Evolutionary conservation across 1,140 invertebrate species (phyloP), one percentile per base, ranked within the genome.

Genomic region (Pseudomyrmex dendroicus): DNA sequence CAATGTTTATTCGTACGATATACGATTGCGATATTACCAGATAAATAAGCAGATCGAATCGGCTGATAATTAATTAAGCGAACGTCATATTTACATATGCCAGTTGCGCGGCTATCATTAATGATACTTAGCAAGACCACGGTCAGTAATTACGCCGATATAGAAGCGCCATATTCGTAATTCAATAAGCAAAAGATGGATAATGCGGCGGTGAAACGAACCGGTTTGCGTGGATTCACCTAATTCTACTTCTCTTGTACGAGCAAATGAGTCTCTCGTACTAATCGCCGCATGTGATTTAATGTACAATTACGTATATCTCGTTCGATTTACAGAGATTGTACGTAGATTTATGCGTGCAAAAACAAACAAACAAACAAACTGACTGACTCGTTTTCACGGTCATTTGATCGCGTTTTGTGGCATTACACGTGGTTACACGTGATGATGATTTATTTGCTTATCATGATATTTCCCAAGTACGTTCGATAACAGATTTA

Each of bases 191-290:
- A 61, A 80, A 80, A 72, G 66, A 54, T 78, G 76, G 76, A 7
- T 80, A 80, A 59, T 67, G 76, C 56, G 50, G 10, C 10, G 52
- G 44, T 54, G 84, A 83, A 83, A 83, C 84, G 52, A 85, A 87
- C 85, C 85, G 85, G 85, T 87, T 86, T 86, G 61, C 70, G 54
- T 56, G 68, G 83, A 73, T 68, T 85, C 68, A 64, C 68, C 78
- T 76, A 83, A 80, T 80, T 80, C 76, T 46, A 70, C 76, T 80
- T 72, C 66, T 80, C 76, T 59, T 78, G 64, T 44, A 70, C 54
- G 44, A 59, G 66, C 22, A 59, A 80, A 80, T 59, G 76, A 80
- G 66, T 80, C 66, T 54, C 35, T 35, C 76, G 76, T 48, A 66
- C 76, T 80, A 80, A 80, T 80, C 76, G 54, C 66, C 67, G 44